A percentile compares a stretch with the other conserved stretches of the same genome.
phyloP scores from a whole-genome alignment of 2,113 vertebrate species.

The Cyprinodon brontotheroides region DNA sequence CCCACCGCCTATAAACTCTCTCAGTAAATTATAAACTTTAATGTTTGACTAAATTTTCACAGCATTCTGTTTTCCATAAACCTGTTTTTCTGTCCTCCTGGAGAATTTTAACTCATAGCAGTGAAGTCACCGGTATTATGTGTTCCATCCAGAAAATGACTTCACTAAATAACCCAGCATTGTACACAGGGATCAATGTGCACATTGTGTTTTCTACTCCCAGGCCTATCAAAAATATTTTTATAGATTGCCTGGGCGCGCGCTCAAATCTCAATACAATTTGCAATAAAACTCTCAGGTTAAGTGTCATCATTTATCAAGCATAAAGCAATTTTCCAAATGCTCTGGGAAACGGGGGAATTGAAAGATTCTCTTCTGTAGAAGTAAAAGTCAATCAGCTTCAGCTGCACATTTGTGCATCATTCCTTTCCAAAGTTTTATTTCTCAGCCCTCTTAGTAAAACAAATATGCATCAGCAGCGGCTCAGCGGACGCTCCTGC shows the following conservation, averaged over 20 bases:
- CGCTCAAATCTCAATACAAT: constrained; percentile 8
- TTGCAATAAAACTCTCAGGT: constrained; percentile 14
- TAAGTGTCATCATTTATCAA: constrained; percentile 12
- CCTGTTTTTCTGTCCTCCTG: background rate
- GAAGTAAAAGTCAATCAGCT: background rate
- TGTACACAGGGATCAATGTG: constrained; percentile 1
- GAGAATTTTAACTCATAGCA: background rate
- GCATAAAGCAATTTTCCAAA: constrained; percentile 3
- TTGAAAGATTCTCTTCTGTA: background rate
- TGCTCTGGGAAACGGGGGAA: constrained; percentile 1
- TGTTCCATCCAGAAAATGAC: background rate
- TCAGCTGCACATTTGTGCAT: background rate
- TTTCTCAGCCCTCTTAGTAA: background rate
- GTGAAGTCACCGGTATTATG: background rate
- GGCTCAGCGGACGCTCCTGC: background rate
- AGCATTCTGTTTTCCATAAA: background rate
- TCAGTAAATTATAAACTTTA: background rate
- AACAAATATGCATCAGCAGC: background rate
- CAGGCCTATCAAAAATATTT: background rate
- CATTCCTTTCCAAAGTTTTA: background rate
- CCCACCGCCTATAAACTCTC: background rate
- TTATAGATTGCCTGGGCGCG: background rate
- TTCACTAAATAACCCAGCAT: background rate
- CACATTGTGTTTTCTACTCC: constrained; percentile 7
- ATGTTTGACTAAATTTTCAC: background rate